These are phyloP conservation scores for Pimephales promelas DNA, from an alignment of 2,113 vertebrate genomes.

Conservation along the genomic window DNA sequence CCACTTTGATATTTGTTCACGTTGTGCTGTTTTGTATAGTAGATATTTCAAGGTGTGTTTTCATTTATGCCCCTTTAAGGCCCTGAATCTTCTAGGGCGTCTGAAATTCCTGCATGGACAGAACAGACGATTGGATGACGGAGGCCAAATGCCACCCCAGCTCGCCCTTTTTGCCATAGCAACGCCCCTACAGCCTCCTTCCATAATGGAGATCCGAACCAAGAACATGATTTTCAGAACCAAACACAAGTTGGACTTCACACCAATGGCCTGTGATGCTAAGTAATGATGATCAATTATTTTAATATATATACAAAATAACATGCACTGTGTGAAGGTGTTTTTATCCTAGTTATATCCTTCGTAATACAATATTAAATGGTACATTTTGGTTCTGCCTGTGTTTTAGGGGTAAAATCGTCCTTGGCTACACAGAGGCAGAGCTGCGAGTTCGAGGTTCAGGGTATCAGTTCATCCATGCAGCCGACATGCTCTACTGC, in stretches of 20 bases:
- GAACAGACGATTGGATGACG: slow-evolving; percentile 61
- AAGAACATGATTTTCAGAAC: slow-evolving; percentile 77
- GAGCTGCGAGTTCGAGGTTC: slow-evolving; percentile 63
- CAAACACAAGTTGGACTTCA: slow-evolving; percentile 79
- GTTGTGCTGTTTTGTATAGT: not conserved
- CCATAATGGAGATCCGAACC: slow-evolving; percentile 73
- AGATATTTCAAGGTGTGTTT: not conserved
- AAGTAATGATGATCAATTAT: slow-evolving; percentile 62
- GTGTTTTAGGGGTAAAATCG: slow-evolving; percentile 61
- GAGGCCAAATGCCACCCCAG: slow-evolving; percentile 61
- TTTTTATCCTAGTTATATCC: too few species aligned
- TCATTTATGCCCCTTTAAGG: slow-evolving; percentile 53
- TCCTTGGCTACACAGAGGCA: slow-evolving; percentile 68
- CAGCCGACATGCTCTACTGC: slow-evolving; percentile 69
- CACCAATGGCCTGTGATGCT: slow-evolving; percentile 72
- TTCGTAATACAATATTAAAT: not conserved
- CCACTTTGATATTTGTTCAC: not conserved
- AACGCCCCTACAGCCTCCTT: slow-evolving; percentile 68
- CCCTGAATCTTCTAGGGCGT: slow-evolving; percentile 71
- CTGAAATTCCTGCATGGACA: slow-evolving; percentile 73
- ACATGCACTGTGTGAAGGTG: not conserved
- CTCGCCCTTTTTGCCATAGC: slow-evolving; percentile 74
- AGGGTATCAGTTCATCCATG: slow-evolving; percentile 70
- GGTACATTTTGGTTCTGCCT: not conserved
- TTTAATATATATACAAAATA: not conserved